phyloP scores from a whole-genome alignment of 2,113 vertebrate species.

The Eidolon helvum region DNA sequence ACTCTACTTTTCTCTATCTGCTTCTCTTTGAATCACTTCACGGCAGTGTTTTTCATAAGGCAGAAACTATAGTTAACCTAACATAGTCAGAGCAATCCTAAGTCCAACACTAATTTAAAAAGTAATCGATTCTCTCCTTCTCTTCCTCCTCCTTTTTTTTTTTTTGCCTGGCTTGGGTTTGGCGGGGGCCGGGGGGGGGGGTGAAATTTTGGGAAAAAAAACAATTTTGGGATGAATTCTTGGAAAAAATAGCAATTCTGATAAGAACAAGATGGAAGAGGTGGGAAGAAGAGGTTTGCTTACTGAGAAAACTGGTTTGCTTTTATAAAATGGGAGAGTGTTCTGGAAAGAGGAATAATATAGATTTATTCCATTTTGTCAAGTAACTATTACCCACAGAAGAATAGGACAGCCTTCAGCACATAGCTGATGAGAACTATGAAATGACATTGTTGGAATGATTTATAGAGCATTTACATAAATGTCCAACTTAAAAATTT shows the following conservation, averaged over 20 bases:
- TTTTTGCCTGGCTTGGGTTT: not conserved
- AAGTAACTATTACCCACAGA: not conserved
- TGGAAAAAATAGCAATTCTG: not conserved
- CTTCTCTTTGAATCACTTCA: not conserved
- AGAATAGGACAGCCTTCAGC: not conserved
- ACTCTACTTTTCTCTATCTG: not conserved
- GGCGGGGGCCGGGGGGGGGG: fast-evolving
- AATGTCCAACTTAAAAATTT: not conserved
- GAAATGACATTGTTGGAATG: not conserved
- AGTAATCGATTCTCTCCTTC: not conserved
- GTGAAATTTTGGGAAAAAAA: too few relatives aligned
- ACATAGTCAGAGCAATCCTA: not conserved
- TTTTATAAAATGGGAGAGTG: not conserved
- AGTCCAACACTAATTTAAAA: not conserved
- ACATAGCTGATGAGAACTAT: not conserved
- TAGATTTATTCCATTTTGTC: not conserved
- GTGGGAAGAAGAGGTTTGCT: not conserved
- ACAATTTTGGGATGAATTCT: too few relatives aligned
- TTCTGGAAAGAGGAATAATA: not conserved
- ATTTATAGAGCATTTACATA: not conserved
- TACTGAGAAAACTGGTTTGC: not conserved
- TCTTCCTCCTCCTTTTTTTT: not conserved
- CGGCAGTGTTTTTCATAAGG: not conserved
- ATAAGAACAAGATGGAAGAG: not conserved
- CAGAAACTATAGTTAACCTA: not conserved